These are phyloP conservation scores for Stramonita haemastoma DNA, from an alignment of 2,888 invertebrate genomes.

Conservation along the genomic window DNA sequence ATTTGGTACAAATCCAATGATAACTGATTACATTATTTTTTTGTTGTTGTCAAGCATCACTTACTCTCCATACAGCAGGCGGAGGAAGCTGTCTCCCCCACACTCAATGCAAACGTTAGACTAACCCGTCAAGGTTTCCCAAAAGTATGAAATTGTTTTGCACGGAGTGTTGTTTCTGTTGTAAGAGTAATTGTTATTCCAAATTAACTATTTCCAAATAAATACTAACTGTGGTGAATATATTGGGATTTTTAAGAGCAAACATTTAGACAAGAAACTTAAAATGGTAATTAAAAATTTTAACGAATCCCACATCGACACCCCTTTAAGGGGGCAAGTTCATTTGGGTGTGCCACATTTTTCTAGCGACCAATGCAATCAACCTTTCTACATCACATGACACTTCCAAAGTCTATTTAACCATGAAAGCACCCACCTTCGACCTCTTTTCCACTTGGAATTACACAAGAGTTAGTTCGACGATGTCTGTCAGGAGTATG, in stretches of 20 bases:
- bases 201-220: too few relatives aligned
- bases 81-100: too few relatives aligned
- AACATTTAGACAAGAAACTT: background rate
- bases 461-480: constrained; percentile 24
- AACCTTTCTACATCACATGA: constrained; percentile 51
- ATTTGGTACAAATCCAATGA: too few relatives aligned
- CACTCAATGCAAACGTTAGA: background rate
- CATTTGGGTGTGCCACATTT: constrained; percentile 19
- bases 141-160: background rate
- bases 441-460: constrained; percentile 68
- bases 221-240: too few relatives aligned
- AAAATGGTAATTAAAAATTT: background rate
- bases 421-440: constrained; percentile 31
- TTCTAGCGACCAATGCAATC: constrained; percentile 7
- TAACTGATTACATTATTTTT: too few relatives aligned
- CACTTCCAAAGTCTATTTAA: constrained; percentile 52
- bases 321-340: constrained; percentile 9
- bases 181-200: too few relatives aligned
- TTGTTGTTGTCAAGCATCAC: too few relatives aligned
- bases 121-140: background rate
- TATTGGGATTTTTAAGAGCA: background rate
- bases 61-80: too few relatives aligned
- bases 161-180: too few relatives aligned
- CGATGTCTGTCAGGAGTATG: constrained; percentile 53
- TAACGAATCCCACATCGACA: background rate